Percentiles rank a stretch among this genome's conserved stretches.
phyloP scores from a whole-genome alignment of 2,888 invertebrate species.

The Helobdella robusta region DNA sequence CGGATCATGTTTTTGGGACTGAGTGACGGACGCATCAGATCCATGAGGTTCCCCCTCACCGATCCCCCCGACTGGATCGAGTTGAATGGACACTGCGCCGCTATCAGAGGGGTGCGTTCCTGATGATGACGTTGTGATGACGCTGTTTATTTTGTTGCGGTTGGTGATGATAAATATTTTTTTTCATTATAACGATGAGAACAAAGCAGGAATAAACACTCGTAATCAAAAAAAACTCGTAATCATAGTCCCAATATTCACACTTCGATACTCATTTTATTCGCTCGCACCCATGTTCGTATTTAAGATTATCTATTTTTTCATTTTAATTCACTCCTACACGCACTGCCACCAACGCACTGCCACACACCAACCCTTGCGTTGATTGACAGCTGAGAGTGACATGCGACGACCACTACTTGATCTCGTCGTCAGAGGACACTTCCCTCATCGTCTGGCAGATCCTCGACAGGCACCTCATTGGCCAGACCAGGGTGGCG shows the following conservation, averaged over 20 bases:
- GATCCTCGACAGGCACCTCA: constrained; percentile 57
- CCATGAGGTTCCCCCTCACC: constrained; percentile 66
- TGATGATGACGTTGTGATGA: neutral
- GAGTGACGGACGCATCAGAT: constrained; percentile 65
- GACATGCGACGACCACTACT: constrained; percentile 65
- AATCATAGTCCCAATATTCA: too few species aligned
- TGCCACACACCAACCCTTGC: neutral
- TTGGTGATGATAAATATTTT: too few species aligned
- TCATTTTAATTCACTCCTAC: too few species aligned
- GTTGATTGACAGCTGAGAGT: constrained; percentile 55
- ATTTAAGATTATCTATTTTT: too few species aligned
- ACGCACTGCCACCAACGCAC: too few species aligned
- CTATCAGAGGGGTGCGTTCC: constrained; percentile 51
- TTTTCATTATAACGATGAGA: too few species aligned
- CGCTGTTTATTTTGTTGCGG: neutral
- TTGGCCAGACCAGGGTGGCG: constrained; percentile 57
- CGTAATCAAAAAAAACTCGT: too few species aligned
- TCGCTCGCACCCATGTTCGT: too few species aligned
- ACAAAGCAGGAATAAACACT: too few species aligned
- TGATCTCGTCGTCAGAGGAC: constrained; percentile 65
- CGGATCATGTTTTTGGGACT: constrained; percentile 73
- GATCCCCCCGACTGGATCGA: constrained; percentile 56
- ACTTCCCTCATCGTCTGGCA: constrained; percentile 78
- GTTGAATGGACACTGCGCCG: constrained; percentile 53
- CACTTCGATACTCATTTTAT: too few species aligned